Conservation (phyloP, 2,113 vertebrate genomes). For the Thalassarche chlororhynchos region DNA sequence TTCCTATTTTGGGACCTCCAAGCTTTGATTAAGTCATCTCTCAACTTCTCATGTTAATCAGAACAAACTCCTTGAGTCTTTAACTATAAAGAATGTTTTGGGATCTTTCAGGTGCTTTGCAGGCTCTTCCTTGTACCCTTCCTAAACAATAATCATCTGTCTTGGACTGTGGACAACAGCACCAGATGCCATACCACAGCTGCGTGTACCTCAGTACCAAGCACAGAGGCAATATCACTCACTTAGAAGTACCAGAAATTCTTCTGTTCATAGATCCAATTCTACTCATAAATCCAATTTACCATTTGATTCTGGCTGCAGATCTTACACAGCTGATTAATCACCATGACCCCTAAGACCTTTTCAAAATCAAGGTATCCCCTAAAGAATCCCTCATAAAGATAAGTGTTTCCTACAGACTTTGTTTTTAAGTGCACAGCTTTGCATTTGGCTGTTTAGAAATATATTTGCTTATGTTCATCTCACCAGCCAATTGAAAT, state of each 20-base stretch:
- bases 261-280: not conserved
- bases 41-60: not conserved
- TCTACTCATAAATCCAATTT: not conserved
- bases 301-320: not conserved
- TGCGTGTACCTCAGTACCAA: not conserved
- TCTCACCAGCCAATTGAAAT: not conserved
- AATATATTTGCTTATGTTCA: not conserved
- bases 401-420: not conserved
- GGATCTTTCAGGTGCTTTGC: not conserved
- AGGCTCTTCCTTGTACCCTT: not conserved
- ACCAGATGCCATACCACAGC: not conserved
- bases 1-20: not conserved
- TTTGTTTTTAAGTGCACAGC: not conserved
- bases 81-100: not conserved
- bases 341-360: not conserved
- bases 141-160: not conserved
- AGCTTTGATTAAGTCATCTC: not conserved
- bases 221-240: not conserved
- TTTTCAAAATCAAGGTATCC: not conserved
- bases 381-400: not conserved
- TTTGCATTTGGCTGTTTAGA: not conserved
- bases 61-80: not conserved
- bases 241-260: not conserved
- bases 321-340: not conserved
- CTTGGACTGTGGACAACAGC: not conserved